A percentile compares a stretch with the other conserved stretches of the same genome.
These are phyloP conservation scores for Aphaenogaster floridana DNA, from an alignment of 1,140 invertebrate species.

Conservation along the genomic window DNA sequence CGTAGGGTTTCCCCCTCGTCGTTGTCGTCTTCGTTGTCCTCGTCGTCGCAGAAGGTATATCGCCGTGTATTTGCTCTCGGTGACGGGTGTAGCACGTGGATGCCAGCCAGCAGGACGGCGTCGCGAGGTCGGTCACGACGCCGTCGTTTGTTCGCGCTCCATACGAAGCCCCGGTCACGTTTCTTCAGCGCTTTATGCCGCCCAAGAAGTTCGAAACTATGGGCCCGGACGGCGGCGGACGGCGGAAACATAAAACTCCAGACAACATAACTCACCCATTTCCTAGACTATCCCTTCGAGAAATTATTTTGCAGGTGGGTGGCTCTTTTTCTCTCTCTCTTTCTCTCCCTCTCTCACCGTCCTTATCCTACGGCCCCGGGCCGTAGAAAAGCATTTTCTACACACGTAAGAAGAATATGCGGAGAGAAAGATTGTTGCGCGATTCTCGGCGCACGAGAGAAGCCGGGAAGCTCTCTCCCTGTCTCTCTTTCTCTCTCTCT, in stretches of 20 bases:
- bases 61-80: neutral
- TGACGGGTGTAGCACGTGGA: constrained; percentile 2
- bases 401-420: constrained; percentile 53
- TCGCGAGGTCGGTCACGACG: constrained; percentile 33
- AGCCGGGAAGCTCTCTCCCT: constrained; percentile 2
- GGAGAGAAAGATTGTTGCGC: constrained; percentile 61
- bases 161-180: constrained; percentile 71
- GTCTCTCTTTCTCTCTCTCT: neutral
- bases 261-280: constrained; percentile 79
- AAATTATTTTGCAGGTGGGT: constrained; percentile 76
- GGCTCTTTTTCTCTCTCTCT: constrained; percentile 13
- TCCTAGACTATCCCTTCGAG: constrained; percentile 78
- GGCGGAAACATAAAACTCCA: constrained; percentile 72
- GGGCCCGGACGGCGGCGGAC: constrained; percentile 1
- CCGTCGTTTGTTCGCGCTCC: constrained; percentile 36
- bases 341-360: neutral
- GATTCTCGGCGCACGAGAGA: constrained; percentile 43
- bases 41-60: constrained; percentile 14
- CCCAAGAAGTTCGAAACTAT: constrained; percentile 67
- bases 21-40: neutral
- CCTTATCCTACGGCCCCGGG: neutral
- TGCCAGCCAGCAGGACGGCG: neutral
- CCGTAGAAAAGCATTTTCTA: constrained; percentile 56
- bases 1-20: neutral
- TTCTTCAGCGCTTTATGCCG: constrained; percentile 62